Conservation (phyloP, 1,140 invertebrate species). For the Leptopilina boulardi region DNA sequence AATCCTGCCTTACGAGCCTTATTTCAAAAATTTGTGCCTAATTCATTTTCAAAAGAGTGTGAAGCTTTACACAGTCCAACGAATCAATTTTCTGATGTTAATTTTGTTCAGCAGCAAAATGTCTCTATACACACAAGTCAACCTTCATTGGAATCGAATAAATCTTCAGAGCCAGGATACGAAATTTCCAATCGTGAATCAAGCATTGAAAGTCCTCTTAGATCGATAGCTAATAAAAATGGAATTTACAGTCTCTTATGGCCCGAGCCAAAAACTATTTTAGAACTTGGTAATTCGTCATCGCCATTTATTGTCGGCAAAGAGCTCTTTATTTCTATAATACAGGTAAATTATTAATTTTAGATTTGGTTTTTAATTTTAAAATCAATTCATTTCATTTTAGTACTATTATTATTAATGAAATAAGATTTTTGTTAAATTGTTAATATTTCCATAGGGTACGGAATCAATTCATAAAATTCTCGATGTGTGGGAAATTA, state of each 20-base stretch:
- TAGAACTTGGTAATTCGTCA: conserved; percentile 75
- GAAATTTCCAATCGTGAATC: conserved; percentile 62
- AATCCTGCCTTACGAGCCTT: conserved; percentile 73
- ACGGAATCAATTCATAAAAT: conserved; percentile 74
- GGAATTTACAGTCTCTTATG: conserved; percentile 76
- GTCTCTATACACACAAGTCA: conserved; percentile 69
- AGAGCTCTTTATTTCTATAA: conserved; percentile 75
- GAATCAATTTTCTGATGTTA: conserved; percentile 60
- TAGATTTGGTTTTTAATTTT: not conserved
- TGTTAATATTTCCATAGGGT: conserved; percentile 51
- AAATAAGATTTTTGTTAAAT: too few relatives aligned
- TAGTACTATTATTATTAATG: not conserved
- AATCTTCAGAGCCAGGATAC: conserved; percentile 69
- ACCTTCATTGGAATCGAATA: conserved; percentile 69
- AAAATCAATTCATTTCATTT: not conserved
- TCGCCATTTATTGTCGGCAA: conserved; percentile 74
- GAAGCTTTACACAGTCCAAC: conserved; percentile 64
- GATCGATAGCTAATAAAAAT: conserved; percentile 56
- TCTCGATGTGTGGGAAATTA: conserved; percentile 77
- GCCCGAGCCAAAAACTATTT: conserved; percentile 80
- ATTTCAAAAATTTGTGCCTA: conserved; percentile 67
- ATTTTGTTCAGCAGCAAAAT: conserved; percentile 67
- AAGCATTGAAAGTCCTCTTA: conserved; percentile 63
- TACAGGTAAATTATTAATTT: conserved; percentile 63
- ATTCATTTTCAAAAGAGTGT: conserved; percentile 61